These are phyloP conservation scores for Rafetus swinhoei DNA, from an alignment of 2,113 vertebrate species.

Conservation along the genomic window DNA sequence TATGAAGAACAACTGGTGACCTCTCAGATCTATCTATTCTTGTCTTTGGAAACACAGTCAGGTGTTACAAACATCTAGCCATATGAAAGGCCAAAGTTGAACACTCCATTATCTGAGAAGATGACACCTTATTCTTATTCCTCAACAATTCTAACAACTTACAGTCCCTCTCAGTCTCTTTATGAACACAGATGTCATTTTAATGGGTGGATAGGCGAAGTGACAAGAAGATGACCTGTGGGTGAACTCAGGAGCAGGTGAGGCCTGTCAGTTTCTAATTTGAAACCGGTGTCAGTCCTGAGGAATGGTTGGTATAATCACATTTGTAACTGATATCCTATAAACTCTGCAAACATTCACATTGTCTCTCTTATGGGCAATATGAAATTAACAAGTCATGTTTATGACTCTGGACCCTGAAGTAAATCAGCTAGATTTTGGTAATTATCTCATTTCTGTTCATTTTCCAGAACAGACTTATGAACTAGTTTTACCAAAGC, in stretches of 20 bases:
- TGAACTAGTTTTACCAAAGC: background rate
- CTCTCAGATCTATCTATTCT: constrained; percentile 44
- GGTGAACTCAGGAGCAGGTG: constrained; percentile 87
- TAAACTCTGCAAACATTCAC: constrained; percentile 70
- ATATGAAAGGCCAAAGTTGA: constrained; percentile 74
- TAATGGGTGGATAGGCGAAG: constrained; percentile 65
- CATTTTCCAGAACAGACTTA: constrained; percentile 14
- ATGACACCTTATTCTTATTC: constrained; percentile 73
- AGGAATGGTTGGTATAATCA: constrained; percentile 80
- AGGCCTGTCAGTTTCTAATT: constrained; percentile 86
- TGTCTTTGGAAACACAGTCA: constrained; percentile 51
- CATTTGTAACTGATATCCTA: constrained; percentile 80
- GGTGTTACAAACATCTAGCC: constrained; percentile 25
- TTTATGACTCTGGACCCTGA: constrained; percentile 59
- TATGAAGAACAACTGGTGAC: constrained; percentile 44
- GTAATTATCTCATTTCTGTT: constrained; percentile 33
- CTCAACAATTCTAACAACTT: constrained; percentile 73
- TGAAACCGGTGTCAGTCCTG: constrained; percentile 82
- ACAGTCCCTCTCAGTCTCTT: constrained; percentile 57
- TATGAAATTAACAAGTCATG: constrained; percentile 73
- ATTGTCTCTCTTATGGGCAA: constrained; percentile 53
- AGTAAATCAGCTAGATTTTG: constrained; percentile 56
- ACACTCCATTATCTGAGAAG: constrained; percentile 62
- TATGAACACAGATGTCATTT: constrained; percentile 80
- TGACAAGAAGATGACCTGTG: constrained; percentile 84